Percentiles rank a stretch among this genome's conserved stretches.
Conservation (phyloP, 2,113 vertebrate species). For the Ammospiza caudacuta region DNA sequence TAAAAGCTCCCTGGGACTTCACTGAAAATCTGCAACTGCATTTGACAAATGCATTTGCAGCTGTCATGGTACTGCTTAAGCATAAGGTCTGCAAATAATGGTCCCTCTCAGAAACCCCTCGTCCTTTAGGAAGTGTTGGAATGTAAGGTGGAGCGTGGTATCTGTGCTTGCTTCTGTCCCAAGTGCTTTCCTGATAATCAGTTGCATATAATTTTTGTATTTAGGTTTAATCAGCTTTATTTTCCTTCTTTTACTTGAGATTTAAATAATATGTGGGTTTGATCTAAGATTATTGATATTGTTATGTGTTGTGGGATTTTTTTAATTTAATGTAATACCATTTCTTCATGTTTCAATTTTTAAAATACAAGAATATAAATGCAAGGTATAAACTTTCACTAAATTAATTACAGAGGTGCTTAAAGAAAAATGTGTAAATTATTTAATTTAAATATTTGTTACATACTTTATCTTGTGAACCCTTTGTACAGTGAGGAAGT, state of each 20-base stretch:
- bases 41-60: not conserved
- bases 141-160: not conserved
- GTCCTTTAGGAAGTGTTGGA: not conserved
- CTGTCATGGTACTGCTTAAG: not conserved
- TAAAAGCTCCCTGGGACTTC: not conserved
- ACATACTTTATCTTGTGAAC: slow-evolving; percentile 17
- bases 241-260: not conserved
- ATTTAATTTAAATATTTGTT: slow-evolving; percentile 64
- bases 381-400: slow-evolving; percentile 22
- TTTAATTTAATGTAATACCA: slow-evolving; percentile 12
- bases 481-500: slow-evolving; percentile 21
- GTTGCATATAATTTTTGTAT: not conserved
- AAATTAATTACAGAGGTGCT: slow-evolving; percentile 48
- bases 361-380: slow-evolving; percentile 38
- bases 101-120: not conserved
- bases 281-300: not conserved
- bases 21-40: not conserved
- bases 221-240: slow-evolving; percentile 44
- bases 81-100: not conserved
- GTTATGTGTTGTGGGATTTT: not conserved
- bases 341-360: slow-evolving; percentile 30
- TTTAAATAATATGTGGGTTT: slow-evolving; percentile 27
- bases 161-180: not conserved
- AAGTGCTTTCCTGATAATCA: not conserved
- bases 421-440: slow-evolving; percentile 54